phyloP scores from a whole-genome alignment of 2,113 vertebrate genomes.

The Puntigrus tetrazona region DNA sequence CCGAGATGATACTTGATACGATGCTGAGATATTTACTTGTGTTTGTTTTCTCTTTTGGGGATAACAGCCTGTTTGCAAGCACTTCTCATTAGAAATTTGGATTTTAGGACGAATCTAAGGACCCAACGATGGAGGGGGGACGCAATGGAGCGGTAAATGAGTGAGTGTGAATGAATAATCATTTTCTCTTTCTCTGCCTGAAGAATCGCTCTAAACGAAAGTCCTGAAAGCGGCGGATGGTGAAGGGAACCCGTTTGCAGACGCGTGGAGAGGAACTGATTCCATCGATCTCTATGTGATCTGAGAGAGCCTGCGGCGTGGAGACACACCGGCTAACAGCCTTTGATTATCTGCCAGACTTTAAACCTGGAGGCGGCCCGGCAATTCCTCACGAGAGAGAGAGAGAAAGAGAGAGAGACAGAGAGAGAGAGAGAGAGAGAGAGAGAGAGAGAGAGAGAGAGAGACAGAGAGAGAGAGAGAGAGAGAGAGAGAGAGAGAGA shows the following conservation, averaged over 20 bases:
- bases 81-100: no score
- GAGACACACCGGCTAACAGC: neutral
- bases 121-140: no score
- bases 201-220: neutral
- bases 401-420: neutral
- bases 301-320: constrained; percentile 29
- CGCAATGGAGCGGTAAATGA: no score
- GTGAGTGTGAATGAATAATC: neutral
- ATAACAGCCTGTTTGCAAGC: no score
- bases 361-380: constrained; percentile 15
- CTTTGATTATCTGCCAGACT: constrained; percentile 55
- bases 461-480: neutral
- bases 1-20: no score
- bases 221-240: neutral
- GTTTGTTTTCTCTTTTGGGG: no score
- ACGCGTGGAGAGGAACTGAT: constrained; percentile 34
- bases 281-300: constrained; percentile 52
- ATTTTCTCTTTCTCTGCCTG: neutral
- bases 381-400: neutral
- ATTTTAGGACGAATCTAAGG: no score
- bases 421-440: neutral
- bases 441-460: neutral
- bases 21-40: neutral
- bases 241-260: neutral
- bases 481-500: neutral